A percentile compares a stretch with the other conserved stretches of the same genome.
These are phyloP conservation scores for Lutjanus argentimaculatus DNA, from an alignment of 2,797 vertebrate genomes.

Conservation along the genomic window DNA sequence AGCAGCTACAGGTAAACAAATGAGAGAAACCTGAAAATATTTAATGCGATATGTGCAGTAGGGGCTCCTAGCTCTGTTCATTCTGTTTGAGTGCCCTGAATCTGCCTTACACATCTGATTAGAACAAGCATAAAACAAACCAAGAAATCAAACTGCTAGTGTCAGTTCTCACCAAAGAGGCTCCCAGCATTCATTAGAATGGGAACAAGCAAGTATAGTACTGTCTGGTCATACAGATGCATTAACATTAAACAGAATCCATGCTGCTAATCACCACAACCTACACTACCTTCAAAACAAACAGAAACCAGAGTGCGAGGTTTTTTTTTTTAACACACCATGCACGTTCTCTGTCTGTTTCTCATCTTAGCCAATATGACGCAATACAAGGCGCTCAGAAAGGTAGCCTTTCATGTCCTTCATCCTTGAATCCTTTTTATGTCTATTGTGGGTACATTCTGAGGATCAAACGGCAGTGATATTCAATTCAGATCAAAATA, in stretches of 20 bases:
- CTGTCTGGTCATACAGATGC: slow-evolving; percentile 10
- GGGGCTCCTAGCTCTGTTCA: neutral
- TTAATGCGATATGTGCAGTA: too few species aligned
- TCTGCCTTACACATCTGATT: slow-evolving; percentile 53
- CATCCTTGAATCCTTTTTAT: slow-evolving; percentile 69
- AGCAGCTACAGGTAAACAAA: too few species aligned
- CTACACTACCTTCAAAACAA: slow-evolving; percentile 15
- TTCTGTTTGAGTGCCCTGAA: slow-evolving; percentile 34
- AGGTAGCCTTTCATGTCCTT: slow-evolving; percentile 71
- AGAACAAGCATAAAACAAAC: slow-evolving; percentile 52
- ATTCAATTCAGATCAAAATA: slow-evolving; percentile 65
- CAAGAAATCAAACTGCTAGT: slow-evolving; percentile 40
- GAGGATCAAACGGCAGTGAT: slow-evolving; percentile 64
- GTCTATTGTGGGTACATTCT: slow-evolving; percentile 49
- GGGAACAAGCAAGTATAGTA: slow-evolving; percentile 19
- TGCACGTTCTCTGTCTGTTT: slow-evolving; percentile 45
- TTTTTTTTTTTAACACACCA: slow-evolving; percentile 22
- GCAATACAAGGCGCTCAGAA: slow-evolving; percentile 51
- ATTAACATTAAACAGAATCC: slow-evolving; percentile 15
- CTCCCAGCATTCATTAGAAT: slow-evolving; percentile 41
- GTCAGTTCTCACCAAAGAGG: slow-evolving; percentile 35
- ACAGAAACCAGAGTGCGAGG: neutral
- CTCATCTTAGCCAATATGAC: slow-evolving; percentile 47
- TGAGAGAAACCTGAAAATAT: too few species aligned
- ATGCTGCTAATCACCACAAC: slow-evolving; percentile 13